phyloP scores from a whole-genome alignment of 2,113 vertebrate genomes.

The Elanus axillaris region DNA sequence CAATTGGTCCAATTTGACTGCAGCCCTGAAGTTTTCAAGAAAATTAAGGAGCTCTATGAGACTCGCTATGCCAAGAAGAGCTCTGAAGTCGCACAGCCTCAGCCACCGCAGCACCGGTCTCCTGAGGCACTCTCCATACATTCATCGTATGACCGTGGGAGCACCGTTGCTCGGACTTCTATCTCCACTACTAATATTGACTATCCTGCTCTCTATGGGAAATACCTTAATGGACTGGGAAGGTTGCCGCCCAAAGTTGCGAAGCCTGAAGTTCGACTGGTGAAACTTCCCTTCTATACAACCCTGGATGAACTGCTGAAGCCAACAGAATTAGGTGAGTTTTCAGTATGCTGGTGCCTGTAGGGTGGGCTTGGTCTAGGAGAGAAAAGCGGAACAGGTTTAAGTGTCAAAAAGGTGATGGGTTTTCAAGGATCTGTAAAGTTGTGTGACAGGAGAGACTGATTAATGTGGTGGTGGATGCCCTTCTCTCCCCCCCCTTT shows the following conservation, averaged over 20 bases:
- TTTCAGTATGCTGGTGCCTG: accelerated
- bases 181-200: conserved; percentile 68
- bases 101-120: conserved; percentile 65
- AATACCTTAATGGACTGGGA: conserved; percentile 95
- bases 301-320: conserved; percentile 91
- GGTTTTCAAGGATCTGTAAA: not conserved
- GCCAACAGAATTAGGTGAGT: conserved; percentile 92
- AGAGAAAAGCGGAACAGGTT: not conserved
- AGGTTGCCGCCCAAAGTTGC: conserved; percentile 81
- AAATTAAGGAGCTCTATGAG: conserved; percentile 95
- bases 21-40: conserved; percentile 96
- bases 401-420: not conserved
- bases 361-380: too few species aligned
- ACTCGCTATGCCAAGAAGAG: conserved; percentile 89
- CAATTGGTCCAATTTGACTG: conserved; percentile 96
- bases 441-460: not conserved
- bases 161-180: conserved; percentile 64
- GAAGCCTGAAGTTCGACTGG: conserved; percentile 83
- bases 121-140: conserved; percentile 79
- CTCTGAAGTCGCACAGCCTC: conserved; percentile 59
- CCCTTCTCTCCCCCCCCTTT: accelerated
- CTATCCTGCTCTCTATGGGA: conserved; percentile 82
- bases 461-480: not conserved
- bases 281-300: conserved; percentile 93
- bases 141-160: conserved; percentile 72